Percentiles rank a stretch among this genome's conserved stretches.
These are phyloP conservation scores for Pharmacophagus antenor DNA, from an alignment of 2,888 invertebrate species.

Conservation along the genomic window DNA sequence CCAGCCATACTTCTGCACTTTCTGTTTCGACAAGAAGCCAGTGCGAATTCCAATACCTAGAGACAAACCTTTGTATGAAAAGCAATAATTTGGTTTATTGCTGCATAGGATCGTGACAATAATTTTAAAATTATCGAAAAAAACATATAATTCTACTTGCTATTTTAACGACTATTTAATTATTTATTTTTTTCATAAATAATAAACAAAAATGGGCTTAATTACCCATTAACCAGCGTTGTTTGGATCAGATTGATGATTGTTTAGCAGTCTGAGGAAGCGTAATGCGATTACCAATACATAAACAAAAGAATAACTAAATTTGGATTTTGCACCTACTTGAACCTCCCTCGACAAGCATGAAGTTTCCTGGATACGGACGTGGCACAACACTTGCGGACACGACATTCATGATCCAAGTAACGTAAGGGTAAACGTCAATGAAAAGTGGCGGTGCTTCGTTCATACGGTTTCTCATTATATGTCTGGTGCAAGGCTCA, in stretches of 20 bases:
- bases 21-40: conserved; percentile 46
- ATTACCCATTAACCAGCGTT: no score
- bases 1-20: conserved; percentile 53
- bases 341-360: conserved; percentile 46
- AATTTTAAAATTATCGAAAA: no score
- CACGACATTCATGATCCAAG: conserved; percentile 64
- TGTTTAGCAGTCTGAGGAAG: no score
- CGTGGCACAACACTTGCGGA: conserved; percentile 58
- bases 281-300: no score
- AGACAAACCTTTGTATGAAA: no score
- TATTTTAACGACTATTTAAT: no score
- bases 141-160: no score
- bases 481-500: conserved; percentile 48
- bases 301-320: background rate
- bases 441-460: conserved; percentile 63
- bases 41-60: conserved; percentile 51
- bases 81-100: no score
- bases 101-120: no score
- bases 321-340: conserved; percentile 39
- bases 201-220: no score
- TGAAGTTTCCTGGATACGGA: conserved; percentile 57
- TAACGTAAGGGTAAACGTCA: conserved; percentile 63
- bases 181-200: no score
- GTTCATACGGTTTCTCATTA: conserved; percentile 57
- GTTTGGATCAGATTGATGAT: no score